Evolutionary conservation across 2,888 invertebrate species (phyloP), one percentile per base, ranked within the genome.

Genomic region (Ennomos quercinarius): DNA sequence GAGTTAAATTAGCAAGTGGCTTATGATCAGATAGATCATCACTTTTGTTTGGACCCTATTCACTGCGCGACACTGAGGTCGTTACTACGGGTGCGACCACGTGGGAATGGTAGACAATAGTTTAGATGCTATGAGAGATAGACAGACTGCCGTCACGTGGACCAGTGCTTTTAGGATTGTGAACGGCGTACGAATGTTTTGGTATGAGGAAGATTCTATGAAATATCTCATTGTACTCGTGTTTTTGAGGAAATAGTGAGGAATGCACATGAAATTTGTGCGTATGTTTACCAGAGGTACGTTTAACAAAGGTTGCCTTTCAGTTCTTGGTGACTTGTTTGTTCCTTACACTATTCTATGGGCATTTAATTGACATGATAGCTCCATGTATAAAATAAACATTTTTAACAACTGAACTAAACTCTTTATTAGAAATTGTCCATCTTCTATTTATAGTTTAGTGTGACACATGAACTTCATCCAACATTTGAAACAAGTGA

Each of bases 31-130:
- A 4, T 27, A 27, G 27, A 27, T 27, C 6, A 27, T 27, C 27
- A 27, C 38, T 12, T 50, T 35, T 35, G 36, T 37, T 27, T 5
- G 11, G 37, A 12, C 9, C 34, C 10, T 6, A 3, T 9, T 1
- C 34, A 42, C 57, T 58, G 57, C 12, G 9, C 35, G 8, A 10
- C 41, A 42, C 58, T 50, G 77, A 81, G 86, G 84, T 85, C 81
- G 77, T 83, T 85, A 81, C 84, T 81, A 83, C 83, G 73, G 75
- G 63, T 57, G 66, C 49, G 61, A 58, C 57, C 81, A 84, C 84
- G 86, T 87, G 87, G 81, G 87, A 88, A 86, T 45, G 12, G 6
- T 72, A 72, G 74, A 86, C 86, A 86, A 84, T 83, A 76, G 77
- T 55, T 68, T 64, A 63, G 68, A 66, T 68, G 67, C 70, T 66